phyloP scores from a whole-genome alignment of 1,140 invertebrate species.

The Philopotamus ludificatus region DNA sequence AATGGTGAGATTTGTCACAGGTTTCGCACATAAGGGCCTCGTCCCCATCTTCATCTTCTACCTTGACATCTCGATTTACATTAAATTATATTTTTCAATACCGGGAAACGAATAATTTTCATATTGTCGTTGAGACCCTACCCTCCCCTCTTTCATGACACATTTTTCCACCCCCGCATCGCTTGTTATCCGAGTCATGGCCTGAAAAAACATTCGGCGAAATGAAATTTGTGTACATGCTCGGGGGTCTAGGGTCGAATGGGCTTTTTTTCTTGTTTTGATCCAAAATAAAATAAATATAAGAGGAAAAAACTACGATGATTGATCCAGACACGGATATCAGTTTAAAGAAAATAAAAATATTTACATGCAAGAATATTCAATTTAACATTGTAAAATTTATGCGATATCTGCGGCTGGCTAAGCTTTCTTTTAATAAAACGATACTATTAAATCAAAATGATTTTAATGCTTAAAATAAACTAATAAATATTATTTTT shows the following conservation, averaged over 20 bases:
- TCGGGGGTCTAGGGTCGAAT: conserved; percentile 1
- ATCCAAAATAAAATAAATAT: conserved; percentile 19
- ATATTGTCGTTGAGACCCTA: conserved; percentile 33
- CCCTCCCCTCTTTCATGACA: conserved; percentile 23
- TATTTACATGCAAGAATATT: not conserved
- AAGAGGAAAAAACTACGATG: conserved; percentile 4
- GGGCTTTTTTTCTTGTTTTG: conserved; percentile 4
- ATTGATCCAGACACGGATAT: conserved; percentile 3
- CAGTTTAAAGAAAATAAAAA: not conserved
- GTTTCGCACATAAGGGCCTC: no score
- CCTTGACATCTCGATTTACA: conserved; percentile 37
- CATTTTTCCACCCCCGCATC: conserved; percentile 14
- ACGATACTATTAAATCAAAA: no score
- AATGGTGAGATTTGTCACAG: no score
- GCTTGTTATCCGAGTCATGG: conserved; percentile 28
- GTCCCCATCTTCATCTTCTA: no score
- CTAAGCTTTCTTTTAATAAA: no score
- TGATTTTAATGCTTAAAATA: no score
- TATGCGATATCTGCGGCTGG: no score
- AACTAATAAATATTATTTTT: no score
- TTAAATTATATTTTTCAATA: conserved; percentile 41
- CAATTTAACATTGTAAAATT: no score
- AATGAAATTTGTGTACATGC: conserved; percentile 23
- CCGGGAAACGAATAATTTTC: conserved; percentile 37
- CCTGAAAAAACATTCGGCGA: conserved; percentile 25